Base-by-base conservation (phyloP, 2,797 vertebrate genomes). In the Eutrigla gurnardus region DNA sequence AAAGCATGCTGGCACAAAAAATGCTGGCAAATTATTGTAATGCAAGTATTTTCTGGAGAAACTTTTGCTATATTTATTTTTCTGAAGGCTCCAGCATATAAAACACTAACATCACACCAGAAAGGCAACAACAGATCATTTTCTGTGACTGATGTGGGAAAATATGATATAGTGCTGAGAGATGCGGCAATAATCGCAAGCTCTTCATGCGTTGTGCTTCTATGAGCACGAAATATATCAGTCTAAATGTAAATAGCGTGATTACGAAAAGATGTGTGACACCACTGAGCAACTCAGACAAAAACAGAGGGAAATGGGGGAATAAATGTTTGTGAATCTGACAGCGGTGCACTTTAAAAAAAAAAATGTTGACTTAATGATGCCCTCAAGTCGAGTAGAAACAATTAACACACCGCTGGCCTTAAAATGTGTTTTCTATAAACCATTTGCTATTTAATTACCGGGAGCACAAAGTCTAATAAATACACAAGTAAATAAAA, bases 371-470 rank as follows among this genome's bases (percentile, higher is more conserved):
- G 65, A 17, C 50, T 76, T 52, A 77, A 66, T 62, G 73, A 73
- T 63, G 67, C 65, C 75, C 70, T 81, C 61, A 42, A 75, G 80
- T 77, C 63, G 65, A 81, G 60, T n/a, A 54, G 49, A 70, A 77
- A 68, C 64, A 70, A 81, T 82, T 75, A 75, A 71, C 64, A 45
- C 46, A 60, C 32, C n/a, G 17, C 59, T 43, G 62, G 15, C 50
- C 74, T 67, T 67, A 45, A 77, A 71, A 54, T 69, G 66, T 17
- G 35, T 71, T 82, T 47, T 66, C 49, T 60, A 12, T 52, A 5
- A 61, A 42, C 53, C 39, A 42, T 6, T 13, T 52, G 58, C 53
- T 53, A 45, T 72, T 80, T 59, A 69, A 79, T 78, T 65, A 72
- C 43, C 53, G 15, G 67, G 45, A 65, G 45, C 36, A 67, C 50